Conservation (phyloP, 2,888 invertebrate species). For the Aphelenchoides bicaudatus region DNA sequence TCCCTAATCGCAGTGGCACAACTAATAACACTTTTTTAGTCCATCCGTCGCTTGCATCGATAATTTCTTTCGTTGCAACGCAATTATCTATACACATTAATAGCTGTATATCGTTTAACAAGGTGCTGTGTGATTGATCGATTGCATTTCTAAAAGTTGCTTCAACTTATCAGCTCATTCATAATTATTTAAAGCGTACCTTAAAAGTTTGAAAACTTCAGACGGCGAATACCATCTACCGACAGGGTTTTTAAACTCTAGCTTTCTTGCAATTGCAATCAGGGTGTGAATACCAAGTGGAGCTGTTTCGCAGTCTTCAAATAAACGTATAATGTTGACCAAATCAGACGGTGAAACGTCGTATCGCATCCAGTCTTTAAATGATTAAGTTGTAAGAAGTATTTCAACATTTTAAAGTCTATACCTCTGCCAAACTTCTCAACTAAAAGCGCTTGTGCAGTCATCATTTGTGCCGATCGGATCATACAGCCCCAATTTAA, state of each 20-base stretch:
- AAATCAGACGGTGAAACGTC: slow-evolving; percentile 11
- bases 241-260: slow-evolving; percentile 35
- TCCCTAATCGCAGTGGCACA: slow-evolving; percentile 45
- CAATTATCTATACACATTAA: slow-evolving; percentile 39
- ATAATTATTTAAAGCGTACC: slow-evolving; percentile 4
- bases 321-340: slow-evolving; percentile 40
- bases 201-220: slow-evolving; percentile 36
- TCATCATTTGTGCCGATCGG: slow-evolving; percentile 85
- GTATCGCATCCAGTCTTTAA: slow-evolving; percentile 21
- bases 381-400: slow-evolving; percentile 6
- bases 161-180: slow-evolving; percentile 14
- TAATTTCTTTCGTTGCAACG: slow-evolving; percentile 37
- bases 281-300: slow-evolving; percentile 45
- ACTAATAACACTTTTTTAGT: slow-evolving; percentile 43
- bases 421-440: slow-evolving; percentile 78
- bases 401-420: slow-evolving; percentile 10
- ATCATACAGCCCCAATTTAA: slow-evolving; percentile 91
- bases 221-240: slow-evolving; percentile 50
- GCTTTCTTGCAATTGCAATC: slow-evolving; percentile 29
- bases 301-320: slow-evolving; percentile 39
- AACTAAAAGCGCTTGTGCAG: slow-evolving; percentile 79
- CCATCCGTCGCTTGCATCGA: slow-evolving; percentile 42
- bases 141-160: slow-evolving; percentile 46
- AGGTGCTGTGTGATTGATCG: slow-evolving; percentile 31
- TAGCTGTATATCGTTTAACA: slow-evolving; percentile 33